Evolutionary conservation across 2,888 invertebrate species (phyloP), one percentile per base, ranked within the genome.

Genomic region (Lepetodrilus schrolli): DNA sequence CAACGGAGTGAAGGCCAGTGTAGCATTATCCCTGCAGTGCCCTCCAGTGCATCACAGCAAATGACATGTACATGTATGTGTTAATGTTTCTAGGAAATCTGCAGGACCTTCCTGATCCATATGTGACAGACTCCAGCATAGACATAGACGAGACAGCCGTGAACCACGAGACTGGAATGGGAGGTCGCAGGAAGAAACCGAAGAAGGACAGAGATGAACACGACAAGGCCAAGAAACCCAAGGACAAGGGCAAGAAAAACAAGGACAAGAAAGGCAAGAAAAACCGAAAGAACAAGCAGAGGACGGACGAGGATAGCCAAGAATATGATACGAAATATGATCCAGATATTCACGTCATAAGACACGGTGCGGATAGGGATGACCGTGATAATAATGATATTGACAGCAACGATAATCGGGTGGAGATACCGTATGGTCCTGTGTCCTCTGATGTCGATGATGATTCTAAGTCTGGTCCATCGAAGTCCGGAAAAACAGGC

Each of bases 211-310:
- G 30, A 34, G 58, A 58, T 5, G 30, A 30, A 13, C 58, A 58
- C 34, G 17, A 23, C 13, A 7, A 23, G 8, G 26, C 13, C 26
- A 34, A 30, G n/a, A 30, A 26, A 13, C 17, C 13, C 26, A 30
- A 8, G 30, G 17, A 58, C 7, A 58, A 58, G 30, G 17, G 17
- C 58, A 58, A 58, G 58, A 30, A 30, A 23, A 23, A 58, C 17
- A 58, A 58, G 30, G 30, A 58, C 34, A 58, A 26, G 34, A 58
- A 58, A 34, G 34, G 58, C 26, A 58, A 58, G 58, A 58, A 58
- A 58, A 26, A 58, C 30, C 23, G 30, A 7, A 23, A 30, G 58
- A 17, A 58, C 30, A 30, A 58, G 58, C 43, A 13, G 17, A 13
- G 43, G 17, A 17, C 2, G n/a, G 30, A 58, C 3, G 58, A 58